These are phyloP conservation scores for Stichodactyla mertensii DNA, from an alignment of 64 coral and sea anemone species.

Conservation along the genomic window DNA sequence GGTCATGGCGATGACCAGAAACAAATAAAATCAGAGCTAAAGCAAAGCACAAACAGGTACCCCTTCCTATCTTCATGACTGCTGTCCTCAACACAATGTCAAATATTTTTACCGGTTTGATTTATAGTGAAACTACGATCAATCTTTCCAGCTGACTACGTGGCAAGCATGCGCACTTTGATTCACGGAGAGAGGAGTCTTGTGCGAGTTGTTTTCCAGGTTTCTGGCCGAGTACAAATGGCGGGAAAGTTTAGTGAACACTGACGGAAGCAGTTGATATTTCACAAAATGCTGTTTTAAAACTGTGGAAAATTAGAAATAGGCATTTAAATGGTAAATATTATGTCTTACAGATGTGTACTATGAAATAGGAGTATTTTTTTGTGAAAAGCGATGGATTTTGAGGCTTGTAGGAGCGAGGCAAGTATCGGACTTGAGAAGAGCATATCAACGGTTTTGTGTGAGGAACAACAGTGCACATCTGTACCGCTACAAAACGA, in stretches of 20 bases:
- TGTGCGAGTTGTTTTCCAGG: not conserved
- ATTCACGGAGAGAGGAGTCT: not conserved
- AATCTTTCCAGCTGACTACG: conserved; percentile 68
- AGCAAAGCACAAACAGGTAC: conserved; percentile 14
- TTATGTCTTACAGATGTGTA: not conserved
- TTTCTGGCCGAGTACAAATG: not conserved
- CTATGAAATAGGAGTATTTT: not conserved
- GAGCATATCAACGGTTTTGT: conserved; percentile 39
- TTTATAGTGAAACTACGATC: conserved; percentile 55
- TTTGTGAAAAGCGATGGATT: conserved; percentile 20
- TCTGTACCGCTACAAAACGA: conserved; percentile 30
- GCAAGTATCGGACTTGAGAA: conserved; percentile 76
- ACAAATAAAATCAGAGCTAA: conserved; percentile 5
- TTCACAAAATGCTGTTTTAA: not conserved
- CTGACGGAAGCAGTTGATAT: not conserved
- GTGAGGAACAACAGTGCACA: conserved; percentile 39
- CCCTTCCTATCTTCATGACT: conserved; percentile 22
- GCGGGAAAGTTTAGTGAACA: not conserved
- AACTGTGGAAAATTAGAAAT: not conserved
- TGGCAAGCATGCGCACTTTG: conserved; percentile 72
- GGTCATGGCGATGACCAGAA: conserved; percentile 16
- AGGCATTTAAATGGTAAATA: not conserved
- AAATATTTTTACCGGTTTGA: not conserved
- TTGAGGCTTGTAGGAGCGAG: conserved; percentile 47
- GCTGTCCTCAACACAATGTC: not conserved